Conservation (phyloP, 2,113 vertebrate genomes). For the Thymallus thymallus region DNA sequence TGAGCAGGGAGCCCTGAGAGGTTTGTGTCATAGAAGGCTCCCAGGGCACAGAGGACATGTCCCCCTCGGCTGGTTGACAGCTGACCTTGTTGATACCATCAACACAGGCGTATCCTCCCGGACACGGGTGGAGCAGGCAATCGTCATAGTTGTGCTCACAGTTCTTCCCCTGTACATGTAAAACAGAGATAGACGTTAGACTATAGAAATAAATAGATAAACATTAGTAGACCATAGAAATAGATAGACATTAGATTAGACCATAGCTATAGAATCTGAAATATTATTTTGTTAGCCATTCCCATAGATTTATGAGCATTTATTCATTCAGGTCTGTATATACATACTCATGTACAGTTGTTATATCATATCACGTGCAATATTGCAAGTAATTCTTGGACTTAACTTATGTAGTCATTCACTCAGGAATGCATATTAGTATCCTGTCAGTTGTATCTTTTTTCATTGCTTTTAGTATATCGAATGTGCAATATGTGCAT, state of each 20-base stretch:
- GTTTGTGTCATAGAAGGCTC: constrained; percentile 37
- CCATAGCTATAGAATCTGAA: too few species aligned
- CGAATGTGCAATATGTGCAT: too few species aligned
- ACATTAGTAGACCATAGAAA: constrained; percentile 9
- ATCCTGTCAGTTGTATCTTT: too few species aligned
- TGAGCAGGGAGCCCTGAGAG: constrained; percentile 33
- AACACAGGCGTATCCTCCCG: constrained; percentile 74
- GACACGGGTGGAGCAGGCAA: constrained; percentile 79
- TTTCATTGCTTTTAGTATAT: too few species aligned
- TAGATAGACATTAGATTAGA: background rate
- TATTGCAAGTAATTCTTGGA: too few species aligned
- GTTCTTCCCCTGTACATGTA: constrained; percentile 73
- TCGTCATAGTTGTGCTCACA: constrained; percentile 83
- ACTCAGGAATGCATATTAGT: too few species aligned
- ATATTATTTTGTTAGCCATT: background rate
- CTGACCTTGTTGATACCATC: constrained; percentile 82
- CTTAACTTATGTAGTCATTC: too few species aligned
- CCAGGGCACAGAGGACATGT: constrained; percentile 43
- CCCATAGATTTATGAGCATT: too few species aligned
- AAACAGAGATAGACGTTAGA: background rate
- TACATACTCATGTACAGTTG: too few species aligned
- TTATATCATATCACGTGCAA: too few species aligned
- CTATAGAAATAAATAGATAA: background rate
- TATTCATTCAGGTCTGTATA: too few species aligned
- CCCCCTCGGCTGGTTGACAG: constrained; percentile 67